These are phyloP conservation scores for Sebastes minor DNA, from an alignment of 2,797 vertebrate genomes.

Conservation along the genomic window DNA sequence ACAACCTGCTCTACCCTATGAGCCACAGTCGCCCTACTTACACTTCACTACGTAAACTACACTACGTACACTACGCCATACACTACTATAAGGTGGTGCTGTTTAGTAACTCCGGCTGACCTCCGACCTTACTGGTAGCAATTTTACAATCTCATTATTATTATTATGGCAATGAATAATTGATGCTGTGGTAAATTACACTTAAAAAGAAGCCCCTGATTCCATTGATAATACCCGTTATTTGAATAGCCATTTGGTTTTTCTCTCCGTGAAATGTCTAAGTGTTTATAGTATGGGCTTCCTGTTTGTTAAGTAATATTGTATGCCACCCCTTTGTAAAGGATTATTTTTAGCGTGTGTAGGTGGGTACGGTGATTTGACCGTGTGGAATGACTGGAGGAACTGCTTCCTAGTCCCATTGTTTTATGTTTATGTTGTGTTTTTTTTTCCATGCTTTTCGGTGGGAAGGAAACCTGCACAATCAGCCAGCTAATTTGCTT, in stretches of 20 bases:
- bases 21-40: no score
- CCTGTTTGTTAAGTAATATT: slow-evolving; percentile 60
- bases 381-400: slow-evolving; percentile 33
- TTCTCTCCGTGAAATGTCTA: neutral
- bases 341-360: slow-evolving; percentile 58
- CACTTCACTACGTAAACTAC: no score
- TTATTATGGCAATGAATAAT: neutral
- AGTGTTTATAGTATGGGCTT: slow-evolving; percentile 35
- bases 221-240: neutral
- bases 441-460: slow-evolving; percentile 21
- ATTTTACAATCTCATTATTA: neutral
- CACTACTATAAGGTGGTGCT: neutral
- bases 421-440: slow-evolving; percentile 52
- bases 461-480: slow-evolving; percentile 68
- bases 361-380: slow-evolving; percentile 35
- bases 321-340: slow-evolving; percentile 27
- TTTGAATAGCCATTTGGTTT: neutral
- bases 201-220: neutral
- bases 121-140: neutral
- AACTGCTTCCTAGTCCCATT: slow-evolving; percentile 67
- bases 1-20: no score
- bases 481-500: slow-evolving; percentile 48
- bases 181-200: neutral
- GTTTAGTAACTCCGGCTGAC: neutral
- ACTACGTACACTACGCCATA: no score